phyloP scores from a whole-genome alignment of 2,113 vertebrate species.

The Taurulus bubalis region DNA sequence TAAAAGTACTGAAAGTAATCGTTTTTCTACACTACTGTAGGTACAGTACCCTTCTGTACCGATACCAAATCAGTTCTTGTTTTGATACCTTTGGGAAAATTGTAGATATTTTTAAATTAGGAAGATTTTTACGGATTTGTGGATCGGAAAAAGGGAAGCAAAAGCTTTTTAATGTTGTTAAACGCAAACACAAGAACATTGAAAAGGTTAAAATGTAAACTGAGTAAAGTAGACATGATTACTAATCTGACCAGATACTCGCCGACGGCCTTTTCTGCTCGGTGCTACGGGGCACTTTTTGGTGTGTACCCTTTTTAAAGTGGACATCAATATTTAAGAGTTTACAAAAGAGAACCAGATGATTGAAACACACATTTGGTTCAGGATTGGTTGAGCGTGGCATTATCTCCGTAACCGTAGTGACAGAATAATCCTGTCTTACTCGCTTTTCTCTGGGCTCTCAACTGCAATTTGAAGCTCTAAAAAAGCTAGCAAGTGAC shows the following conservation, averaged over 20 bases:
- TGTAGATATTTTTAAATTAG: neutral
- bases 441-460: neutral
- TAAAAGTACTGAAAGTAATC: neutral
- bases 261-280: neutral
- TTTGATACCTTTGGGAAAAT: neutral
- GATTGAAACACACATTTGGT: neutral
- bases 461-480: neutral
- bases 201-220: neutral
- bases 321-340: neutral
- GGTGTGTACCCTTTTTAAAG: neutral
- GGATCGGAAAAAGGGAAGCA: neutral
- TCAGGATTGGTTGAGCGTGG: neutral
- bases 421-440: neutral
- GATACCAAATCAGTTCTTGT: neutral
- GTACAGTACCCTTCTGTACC: neutral
- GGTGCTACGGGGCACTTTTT: neutral
- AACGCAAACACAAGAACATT: neutral
- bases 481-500: neutral
- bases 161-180: neutral
- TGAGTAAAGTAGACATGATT: neutral
- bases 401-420: neutral
- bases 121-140: neutral
- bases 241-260: neutral
- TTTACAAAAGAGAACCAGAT: neutral
- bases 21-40: neutral